These are phyloP conservation scores for Trachelipus rathkii DNA, from an alignment of 1,140 invertebrate species.

Conservation along the genomic window DNA sequence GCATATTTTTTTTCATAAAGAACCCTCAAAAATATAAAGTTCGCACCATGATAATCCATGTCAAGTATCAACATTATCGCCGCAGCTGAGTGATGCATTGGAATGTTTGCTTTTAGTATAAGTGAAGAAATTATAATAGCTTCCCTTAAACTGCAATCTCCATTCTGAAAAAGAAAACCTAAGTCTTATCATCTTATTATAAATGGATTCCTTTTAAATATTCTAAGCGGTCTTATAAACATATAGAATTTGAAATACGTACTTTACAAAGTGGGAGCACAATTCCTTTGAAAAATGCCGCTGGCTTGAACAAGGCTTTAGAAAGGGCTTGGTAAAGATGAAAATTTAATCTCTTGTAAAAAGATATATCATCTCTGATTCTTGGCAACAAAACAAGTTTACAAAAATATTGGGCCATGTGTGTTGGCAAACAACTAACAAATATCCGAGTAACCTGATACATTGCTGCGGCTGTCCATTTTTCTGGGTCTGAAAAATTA, in stretches of 20 bases:
- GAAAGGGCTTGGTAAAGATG: slow-evolving; percentile 91
- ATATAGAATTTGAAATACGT: slow-evolving; percentile 46
- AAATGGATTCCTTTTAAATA: neutral
- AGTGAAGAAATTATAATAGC: slow-evolving; percentile 93
- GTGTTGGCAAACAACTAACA: slow-evolving; percentile 89
- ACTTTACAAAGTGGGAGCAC: slow-evolving; percentile 83
- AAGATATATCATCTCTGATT: slow-evolving; percentile 87
- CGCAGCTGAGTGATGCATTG: slow-evolving; percentile 92
- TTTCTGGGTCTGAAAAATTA: slow-evolving; percentile 53
- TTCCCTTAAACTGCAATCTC: slow-evolving; percentile 89
- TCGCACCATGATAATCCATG: slow-evolving; percentile 97
- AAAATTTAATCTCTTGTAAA: slow-evolving; percentile 94
- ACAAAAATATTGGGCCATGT: slow-evolving; percentile 95
- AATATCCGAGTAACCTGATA: slow-evolving; percentile 92
- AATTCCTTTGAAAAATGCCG: slow-evolving; percentile 98
- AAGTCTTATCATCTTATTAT: slow-evolving; percentile 17
- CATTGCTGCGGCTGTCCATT: slow-evolving; percentile 84
- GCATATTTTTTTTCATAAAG: slow-evolving; percentile 98
- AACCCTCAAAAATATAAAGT: slow-evolving; percentile 89
- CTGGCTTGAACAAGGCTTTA: slow-evolving; percentile 93
- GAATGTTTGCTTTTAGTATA: slow-evolving; percentile 84
- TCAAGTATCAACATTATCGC: slow-evolving; percentile 88
- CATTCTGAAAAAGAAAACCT: slow-evolving; percentile 59
- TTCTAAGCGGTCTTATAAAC: too few relatives aligned
- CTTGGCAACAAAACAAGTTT: slow-evolving; percentile 88